Evolutionary conservation across 1,140 invertebrate species (phyloP).

Genomic region (Thrips palmi): DNA sequence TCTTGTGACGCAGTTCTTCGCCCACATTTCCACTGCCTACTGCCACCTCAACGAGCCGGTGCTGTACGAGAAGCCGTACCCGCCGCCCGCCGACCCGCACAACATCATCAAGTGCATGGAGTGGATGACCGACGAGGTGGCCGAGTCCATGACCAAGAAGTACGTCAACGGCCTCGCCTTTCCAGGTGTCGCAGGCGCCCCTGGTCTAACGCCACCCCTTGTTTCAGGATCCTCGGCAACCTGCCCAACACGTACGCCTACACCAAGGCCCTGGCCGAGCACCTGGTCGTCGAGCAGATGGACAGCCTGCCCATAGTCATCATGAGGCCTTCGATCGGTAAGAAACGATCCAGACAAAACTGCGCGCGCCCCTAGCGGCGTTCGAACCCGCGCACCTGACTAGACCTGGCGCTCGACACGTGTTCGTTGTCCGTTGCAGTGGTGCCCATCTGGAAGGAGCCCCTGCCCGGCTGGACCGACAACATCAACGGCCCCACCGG

Average conservation of each 20-base stretch:
- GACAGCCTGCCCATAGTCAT: slow-evolving; percentile 64
- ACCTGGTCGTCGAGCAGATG: slow-evolving; percentile 55
- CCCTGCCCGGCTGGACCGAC: slow-evolving; percentile 80
- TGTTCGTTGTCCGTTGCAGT: slow-evolving; percentile 34
- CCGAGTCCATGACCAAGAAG: slow-evolving; percentile 53
- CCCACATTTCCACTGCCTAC: slow-evolving; percentile 43
- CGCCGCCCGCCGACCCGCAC: slow-evolving; percentile 71
- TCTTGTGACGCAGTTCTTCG: slow-evolving; percentile 25
- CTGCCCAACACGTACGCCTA: slow-evolving; percentile 84
- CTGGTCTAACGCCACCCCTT: no score
- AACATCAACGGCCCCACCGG: slow-evolving; percentile 82
- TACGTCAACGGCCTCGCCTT: slow-evolving; percentile 18
- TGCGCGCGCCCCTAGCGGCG: neutral
- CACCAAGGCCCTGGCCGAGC: slow-evolving; percentile 75
- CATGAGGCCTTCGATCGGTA: slow-evolving; percentile 76
- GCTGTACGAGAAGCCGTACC: slow-evolving; percentile 54
- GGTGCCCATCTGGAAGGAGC: slow-evolving; percentile 62
- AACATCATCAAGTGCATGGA: slow-evolving; percentile 75
- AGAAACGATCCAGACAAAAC: slow-evolving; percentile 15
- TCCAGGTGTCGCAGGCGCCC: neutral
- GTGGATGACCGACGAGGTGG: slow-evolving; percentile 65
- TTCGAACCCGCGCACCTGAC: neutral
- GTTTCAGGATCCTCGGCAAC: slow-evolving; percentile 49
- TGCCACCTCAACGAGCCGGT: slow-evolving; percentile 40
- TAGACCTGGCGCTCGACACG: no score